These are phyloP conservation scores for Pycnonotus jocosus DNA, from an alignment of 2,113 vertebrate species.

Conservation along the genomic window DNA sequence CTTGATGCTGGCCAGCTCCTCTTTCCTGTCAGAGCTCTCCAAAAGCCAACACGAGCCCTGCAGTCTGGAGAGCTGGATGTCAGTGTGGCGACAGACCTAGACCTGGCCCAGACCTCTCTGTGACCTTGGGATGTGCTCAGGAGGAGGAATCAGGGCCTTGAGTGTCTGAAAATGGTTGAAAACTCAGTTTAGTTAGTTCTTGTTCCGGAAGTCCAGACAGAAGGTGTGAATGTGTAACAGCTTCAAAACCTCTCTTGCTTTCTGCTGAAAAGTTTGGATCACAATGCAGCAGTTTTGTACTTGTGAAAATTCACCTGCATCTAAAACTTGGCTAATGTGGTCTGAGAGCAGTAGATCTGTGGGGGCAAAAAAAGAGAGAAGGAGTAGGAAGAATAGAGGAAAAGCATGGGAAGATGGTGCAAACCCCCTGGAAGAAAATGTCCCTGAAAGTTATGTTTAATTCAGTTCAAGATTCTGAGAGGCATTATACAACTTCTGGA, in stretches of 20 bases:
- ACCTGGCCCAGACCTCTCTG: background rate
- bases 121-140: background rate
- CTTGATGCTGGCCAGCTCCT: background rate
- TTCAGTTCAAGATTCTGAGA: background rate
- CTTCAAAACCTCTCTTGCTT: background rate
- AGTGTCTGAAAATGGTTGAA: background rate
- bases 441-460: constrained; percentile 27
- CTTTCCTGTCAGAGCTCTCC: background rate
- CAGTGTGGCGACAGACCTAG: background rate
- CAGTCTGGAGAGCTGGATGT: background rate
- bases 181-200: background rate
- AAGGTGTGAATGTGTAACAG: background rate
- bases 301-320: background rate
- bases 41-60: rapidly evolving
- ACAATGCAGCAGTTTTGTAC: background rate
- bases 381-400: background rate
- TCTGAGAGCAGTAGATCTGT: background rate
- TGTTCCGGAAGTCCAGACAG: rapidly evolving
- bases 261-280: background rate
- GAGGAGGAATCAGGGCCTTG: background rate
- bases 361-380: background rate
- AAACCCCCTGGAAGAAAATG: background rate
- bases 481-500: background rate
- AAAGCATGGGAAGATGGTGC: background rate
- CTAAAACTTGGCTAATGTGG: background rate